Evolutionary conservation across 2,888 invertebrate species (phyloP).

Genomic region (Dryomyza anilis): DNA sequence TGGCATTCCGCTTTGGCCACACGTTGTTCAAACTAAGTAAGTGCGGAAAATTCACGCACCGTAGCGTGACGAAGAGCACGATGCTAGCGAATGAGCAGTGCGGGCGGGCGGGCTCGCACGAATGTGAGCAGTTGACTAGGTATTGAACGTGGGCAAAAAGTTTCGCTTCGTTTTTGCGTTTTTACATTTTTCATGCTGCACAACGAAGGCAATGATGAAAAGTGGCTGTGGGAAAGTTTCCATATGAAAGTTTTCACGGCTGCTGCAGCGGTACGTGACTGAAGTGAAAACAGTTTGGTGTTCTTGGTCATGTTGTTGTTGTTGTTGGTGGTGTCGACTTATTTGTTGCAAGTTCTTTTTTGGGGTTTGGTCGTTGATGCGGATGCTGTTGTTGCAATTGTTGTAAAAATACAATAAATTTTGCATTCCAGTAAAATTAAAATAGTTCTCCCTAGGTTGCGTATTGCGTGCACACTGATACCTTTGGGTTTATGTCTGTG

Average conservation of each 20-base stretch:
- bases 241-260: slow-evolving; percentile 12
- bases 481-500: neutral
- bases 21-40: slow-evolving; percentile 2
- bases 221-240: slow-evolving; percentile 8
- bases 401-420: slow-evolving; percentile 10
- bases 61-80: no score
- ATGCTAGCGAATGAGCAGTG: no score
- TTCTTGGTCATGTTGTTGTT: slow-evolving; percentile 34
- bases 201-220: neutral
- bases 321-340: neutral
- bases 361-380: slow-evolving; percentile 31
- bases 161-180: slow-evolving; percentile 15
- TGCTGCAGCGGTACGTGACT: neutral
- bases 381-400: slow-evolving; percentile 1
- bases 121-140: neutral
- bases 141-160: slow-evolving; percentile 2
- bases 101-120: neutral
- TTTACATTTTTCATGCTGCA: slow-evolving; percentile 32
- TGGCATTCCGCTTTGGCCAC: slow-evolving; percentile 6
- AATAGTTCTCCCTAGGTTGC: slow-evolving; percentile 2
- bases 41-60: neutral
- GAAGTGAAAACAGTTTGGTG: slow-evolving; percentile 33
- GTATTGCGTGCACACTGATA: neutral
- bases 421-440: slow-evolving; percentile 8
- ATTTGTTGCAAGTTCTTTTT: slow-evolving; percentile 1